Percentiles rank a stretch among this genome's conserved stretches.
phyloP scores from a whole-genome alignment of 2,797 vertebrate genomes.

The Microcaecilia unicolor region DNA sequence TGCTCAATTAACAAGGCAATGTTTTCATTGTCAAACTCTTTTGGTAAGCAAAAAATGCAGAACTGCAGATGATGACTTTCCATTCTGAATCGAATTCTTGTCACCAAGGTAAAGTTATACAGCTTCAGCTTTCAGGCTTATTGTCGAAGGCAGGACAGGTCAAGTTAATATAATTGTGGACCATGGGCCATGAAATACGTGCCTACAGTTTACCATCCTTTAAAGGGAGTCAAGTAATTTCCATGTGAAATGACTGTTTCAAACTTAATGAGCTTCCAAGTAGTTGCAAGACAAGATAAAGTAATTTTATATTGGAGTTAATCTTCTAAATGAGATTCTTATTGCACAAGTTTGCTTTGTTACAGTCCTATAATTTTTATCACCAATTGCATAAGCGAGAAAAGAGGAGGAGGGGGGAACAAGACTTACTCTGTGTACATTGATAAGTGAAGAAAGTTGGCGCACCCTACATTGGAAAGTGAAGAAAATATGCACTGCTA shows the following conservation, averaged over 20 bases:
- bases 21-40: neutral
- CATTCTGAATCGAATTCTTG: neutral
- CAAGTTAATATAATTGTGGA: conserved; percentile 17
- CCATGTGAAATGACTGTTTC: conserved; percentile 20
- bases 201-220: conserved; percentile 19
- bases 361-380: conserved; percentile 5
- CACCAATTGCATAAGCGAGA: neutral
- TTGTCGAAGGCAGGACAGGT: conserved; percentile 16
- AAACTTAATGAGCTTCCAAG: conserved; percentile 37
- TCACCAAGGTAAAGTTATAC: neutral
- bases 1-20: conserved; percentile 20
- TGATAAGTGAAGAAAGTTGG: neutral
- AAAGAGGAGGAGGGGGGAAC: neutral
- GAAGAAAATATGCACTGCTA: too few relatives aligned
- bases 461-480: too few relatives aligned
- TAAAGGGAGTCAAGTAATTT: conserved; percentile 22
- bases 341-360: conserved; percentile 17
- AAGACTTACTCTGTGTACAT: conserved; percentile 1
- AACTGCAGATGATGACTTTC: conserved; percentile 1
- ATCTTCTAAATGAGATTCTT: conserved; percentile 21
- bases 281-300: conserved; percentile 21
- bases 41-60: neutral
- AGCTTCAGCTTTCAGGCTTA: conserved; percentile 9
- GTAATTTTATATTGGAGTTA: conserved; percentile 23
- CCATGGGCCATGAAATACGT: conserved; percentile 10